Evolutionary conservation across 2,113 vertebrate genomes (phyloP).

Genomic region (Chascanopsetta lugubris): DNA sequence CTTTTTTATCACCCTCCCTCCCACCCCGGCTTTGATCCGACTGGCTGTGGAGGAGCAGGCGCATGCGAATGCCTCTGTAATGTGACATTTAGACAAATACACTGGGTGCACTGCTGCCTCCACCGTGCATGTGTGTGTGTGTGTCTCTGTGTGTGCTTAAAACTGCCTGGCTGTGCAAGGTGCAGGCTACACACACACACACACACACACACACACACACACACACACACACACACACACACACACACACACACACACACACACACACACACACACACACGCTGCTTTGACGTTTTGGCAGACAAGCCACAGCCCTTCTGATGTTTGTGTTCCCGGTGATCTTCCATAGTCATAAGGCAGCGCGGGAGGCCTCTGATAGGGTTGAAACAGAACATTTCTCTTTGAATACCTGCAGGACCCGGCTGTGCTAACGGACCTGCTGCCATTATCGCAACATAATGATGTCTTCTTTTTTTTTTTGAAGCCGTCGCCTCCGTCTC

Average conservation of each 20-base stretch:
- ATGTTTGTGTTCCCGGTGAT: constrained; percentile 50
- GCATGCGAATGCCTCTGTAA: constrained; percentile 51
- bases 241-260: constrained; percentile 18
- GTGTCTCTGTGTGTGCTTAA: constrained; percentile 26
- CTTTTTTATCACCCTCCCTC: background rate
- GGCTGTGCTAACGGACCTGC: constrained; percentile 32
- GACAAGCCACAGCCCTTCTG: constrained; percentile 49
- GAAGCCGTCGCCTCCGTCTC: background rate
- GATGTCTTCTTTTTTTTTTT: constrained; percentile 10
- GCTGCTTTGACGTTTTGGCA: constrained; percentile 40
- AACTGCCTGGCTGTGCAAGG: constrained; percentile 35
- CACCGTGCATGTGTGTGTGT: constrained; percentile 24
- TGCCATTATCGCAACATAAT: constrained; percentile 32
- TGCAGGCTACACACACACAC: background rate
- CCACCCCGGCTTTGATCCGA: constrained; percentile 38
- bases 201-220: constrained; percentile 1
- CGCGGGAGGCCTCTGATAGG: constrained; percentile 32
- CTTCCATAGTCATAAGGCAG: constrained; percentile 17
- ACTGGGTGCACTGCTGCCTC: constrained; percentile 33
- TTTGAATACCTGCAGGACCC: constrained; percentile 46
- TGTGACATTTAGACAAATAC: constrained; percentile 68
- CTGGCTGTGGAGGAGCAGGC: constrained; percentile 44
- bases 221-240: constrained; percentile 19
- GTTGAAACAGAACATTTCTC: constrained; percentile 38
- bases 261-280: constrained; percentile 11